Evolutionary conservation across 1,140 invertebrate species (phyloP), one percentile per base, ranked within the genome.

Genomic region (Danaus melanippus): DNA sequence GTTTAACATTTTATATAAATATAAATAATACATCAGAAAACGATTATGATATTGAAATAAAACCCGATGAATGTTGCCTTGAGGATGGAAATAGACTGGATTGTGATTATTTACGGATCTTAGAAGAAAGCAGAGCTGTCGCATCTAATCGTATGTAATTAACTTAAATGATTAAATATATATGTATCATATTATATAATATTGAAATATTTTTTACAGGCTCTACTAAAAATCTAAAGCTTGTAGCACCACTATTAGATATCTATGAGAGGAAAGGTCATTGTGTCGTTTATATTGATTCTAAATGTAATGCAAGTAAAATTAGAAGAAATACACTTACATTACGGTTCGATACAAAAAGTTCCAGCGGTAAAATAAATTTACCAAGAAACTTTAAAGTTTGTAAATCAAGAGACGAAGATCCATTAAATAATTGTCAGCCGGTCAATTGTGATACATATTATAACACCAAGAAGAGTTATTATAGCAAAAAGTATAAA

Each of bases 371-470:
- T 21, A 60, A 61, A 9, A 61, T 54, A 40, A 50, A 62, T 51
- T 17, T 62, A 42, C 46, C 53, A n/a, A 21, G 50, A 15, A 69
- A 76, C 50, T 58, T 76, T 39, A 79, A 60, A 17, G 56, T 58
- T 17, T 90, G 89, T 58, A 53, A 63, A 9, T 71, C 77, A 12
- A 55, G 69, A 12, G 89, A 90, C 63, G 69, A 87, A 59, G 87
- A 89, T 60, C 78, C 86, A 6, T 62, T 89, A 11, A 86, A 89
- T 56, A 64, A 81, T n/a, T 90, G 89, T 64, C 61, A 69, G 11
- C 86, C 88, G 39, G 87, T 90, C 0, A 71, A 88, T 49, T 90
- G 89, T 66, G 84, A 87, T n/a, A 71, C 72, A 42, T 86, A 87
- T 71, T 90, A 90, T 58, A 84, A 87, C 52, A 87, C 84, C 7